Percentiles rank a stretch among this genome's conserved stretches.
Evolutionary conservation across 1,140 invertebrate genomes (phyloP).

Genomic region (Aphaenogaster rudis): DNA sequence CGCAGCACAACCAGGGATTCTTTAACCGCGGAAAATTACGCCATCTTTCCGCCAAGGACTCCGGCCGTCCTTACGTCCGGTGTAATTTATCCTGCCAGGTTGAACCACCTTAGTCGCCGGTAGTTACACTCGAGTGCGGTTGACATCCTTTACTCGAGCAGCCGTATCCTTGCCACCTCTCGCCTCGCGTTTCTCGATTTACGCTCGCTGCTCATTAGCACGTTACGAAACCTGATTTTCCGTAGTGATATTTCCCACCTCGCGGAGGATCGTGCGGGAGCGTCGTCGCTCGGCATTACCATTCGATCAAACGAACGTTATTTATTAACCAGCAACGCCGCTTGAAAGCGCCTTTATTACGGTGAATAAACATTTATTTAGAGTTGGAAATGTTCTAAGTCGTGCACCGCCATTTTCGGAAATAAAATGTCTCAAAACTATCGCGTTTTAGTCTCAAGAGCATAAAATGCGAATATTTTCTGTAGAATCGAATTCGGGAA

Average conservation of each 20-base stretch:
- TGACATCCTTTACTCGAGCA: slow-evolving; percentile 70
- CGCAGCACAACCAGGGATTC: not conserved
- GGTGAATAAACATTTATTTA: slow-evolving; percentile 1
- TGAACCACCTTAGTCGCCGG: slow-evolving; percentile 67
- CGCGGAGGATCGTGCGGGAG: not conserved
- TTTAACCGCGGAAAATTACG: slow-evolving; percentile 40
- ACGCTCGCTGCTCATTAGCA: slow-evolving; percentile 54
- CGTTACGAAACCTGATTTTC: slow-evolving; percentile 60
- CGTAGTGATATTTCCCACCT: slow-evolving; percentile 62
- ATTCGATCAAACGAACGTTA: not conserved
- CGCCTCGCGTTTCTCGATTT: slow-evolving; percentile 67
- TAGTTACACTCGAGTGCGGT: slow-evolving; percentile 74
- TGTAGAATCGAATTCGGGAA: not conserved
- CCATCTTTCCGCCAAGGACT: slow-evolving; percentile 53
- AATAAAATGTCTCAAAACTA: not conserved
- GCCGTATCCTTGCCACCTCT: slow-evolving; percentile 39
- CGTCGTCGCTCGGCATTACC: not conserved
- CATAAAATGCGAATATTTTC: not conserved
- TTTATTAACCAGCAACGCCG: slow-evolving; percentile 8
- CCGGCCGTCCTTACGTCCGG: slow-evolving; percentile 58
- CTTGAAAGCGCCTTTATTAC: not conserved
- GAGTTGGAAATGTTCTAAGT: not conserved
- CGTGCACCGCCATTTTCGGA: not conserved
- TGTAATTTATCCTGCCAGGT: slow-evolving; percentile 68
- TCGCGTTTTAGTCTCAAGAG: not conserved